Evolutionary conservation across 2,888 invertebrate species (phyloP), one percentile per base, ranked within the genome.

Genomic region (Caenorhabditis angaria): DNA sequence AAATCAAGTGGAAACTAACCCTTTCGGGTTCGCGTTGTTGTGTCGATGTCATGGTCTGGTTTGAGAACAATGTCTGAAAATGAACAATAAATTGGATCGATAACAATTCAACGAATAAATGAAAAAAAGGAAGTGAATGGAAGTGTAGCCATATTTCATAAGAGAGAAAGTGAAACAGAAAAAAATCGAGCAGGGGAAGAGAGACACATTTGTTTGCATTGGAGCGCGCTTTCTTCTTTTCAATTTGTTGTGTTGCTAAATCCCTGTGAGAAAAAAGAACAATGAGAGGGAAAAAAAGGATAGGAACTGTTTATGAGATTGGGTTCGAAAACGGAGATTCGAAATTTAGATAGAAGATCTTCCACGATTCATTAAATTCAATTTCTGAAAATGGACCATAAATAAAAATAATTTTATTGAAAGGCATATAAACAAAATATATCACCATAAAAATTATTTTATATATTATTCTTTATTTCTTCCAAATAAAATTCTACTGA

Each of bases 1-100:
- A 20, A n/a, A 2, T 27, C 27, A 6, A 22, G 59, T 25, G 12
- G 20, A 41, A 50, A 63, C 54, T 62, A 24, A 71, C 71, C 18
- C 71, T 60, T 51, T 71, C 71, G 14, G 71, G 66, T 53, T 71
- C 63, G 10, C 71, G 63, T 22, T 61, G 56, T 22, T 66, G 64
- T 27, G 54, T 61, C 18, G 56, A 47, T 2, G 71, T 48, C 53
- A 63, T 63, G 22, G 14, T 35, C 8, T 10, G 35, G 24, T 24
- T 24, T 20, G 50, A 20, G 24, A 50, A 20, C 6, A 50, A 20
- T 8, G 24, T 4, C 50, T 66, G 61, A 48, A 56, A 62, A 48
- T 24, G 22, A n/a, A n/a, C n/a, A n/a, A n/a, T n/a, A n/a, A 22
- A 50, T 41, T 41, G 10, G 18, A 51, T 55, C 32, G 27, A 35